Evolutionary conservation across 1,140 invertebrate species (phyloP).

Genomic region (honey bee (Apis mellifera)): DNA sequence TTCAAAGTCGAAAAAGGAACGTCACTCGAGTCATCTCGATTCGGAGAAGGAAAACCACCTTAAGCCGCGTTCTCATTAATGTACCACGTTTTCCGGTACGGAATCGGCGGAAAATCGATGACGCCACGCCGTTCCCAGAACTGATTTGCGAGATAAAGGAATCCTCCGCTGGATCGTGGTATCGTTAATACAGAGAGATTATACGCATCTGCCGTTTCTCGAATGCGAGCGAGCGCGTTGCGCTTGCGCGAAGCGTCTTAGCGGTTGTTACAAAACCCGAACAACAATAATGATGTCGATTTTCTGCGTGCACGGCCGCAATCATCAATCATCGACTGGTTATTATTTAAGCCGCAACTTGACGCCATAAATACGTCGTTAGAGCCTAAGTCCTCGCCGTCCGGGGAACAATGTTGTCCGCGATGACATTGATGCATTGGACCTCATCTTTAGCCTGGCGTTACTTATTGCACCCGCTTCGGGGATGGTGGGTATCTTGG

Average conservation of each 20-base stretch:
- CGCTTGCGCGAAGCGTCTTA: conserved; percentile 69
- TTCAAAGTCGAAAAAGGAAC: too few relatives aligned
- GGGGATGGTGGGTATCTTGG: background rate
- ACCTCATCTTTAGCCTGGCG: conserved; percentile 65
- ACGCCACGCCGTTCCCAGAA: conserved; percentile 17
- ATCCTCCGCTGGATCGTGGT: conserved; percentile 25
- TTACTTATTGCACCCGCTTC: conserved; percentile 56
- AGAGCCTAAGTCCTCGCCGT: conserved; percentile 71
- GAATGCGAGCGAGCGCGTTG: conserved; percentile 35
- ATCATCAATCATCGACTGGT: conserved; percentile 80
- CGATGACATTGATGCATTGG: conserved; percentile 78
- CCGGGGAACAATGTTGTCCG: conserved; percentile 68
- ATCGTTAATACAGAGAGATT: conserved; percentile 67
- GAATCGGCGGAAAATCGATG: conserved; percentile 14
- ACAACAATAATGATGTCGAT: conserved; percentile 80
- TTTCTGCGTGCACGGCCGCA: conserved; percentile 73
- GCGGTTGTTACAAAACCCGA: conserved; percentile 71
- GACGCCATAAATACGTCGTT: conserved; percentile 81
- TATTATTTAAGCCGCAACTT: conserved; percentile 80
- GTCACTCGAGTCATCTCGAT: too few relatives aligned
- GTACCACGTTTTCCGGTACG: background rate
- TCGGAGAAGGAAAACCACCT: too few relatives aligned
- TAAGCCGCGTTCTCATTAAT: background rate
- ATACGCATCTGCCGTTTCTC: conserved; percentile 72
- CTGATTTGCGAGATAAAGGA: conserved; percentile 41